Conservation (phyloP, 2,797 vertebrate species). For the Cottoperca gobio region DNA sequence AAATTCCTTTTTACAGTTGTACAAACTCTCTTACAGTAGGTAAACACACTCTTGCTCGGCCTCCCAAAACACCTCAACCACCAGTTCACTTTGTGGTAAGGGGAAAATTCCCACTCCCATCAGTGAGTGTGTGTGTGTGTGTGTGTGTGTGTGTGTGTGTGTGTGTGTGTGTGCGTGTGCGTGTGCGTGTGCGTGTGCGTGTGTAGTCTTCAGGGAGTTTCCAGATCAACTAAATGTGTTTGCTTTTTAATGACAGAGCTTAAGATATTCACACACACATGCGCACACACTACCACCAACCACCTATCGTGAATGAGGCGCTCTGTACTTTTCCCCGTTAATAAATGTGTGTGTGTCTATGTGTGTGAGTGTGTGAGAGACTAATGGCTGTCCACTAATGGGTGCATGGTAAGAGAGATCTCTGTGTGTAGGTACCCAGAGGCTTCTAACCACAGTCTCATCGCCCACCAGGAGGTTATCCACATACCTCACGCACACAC, state of each 20-base stretch:
- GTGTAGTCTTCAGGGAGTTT: constrained; percentile 76
- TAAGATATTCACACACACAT: constrained; percentile 82
- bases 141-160: constrained; percentile 47
- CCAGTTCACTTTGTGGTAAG: constrained; percentile 72
- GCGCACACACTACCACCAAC: constrained; percentile 50
- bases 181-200: constrained; percentile 42
- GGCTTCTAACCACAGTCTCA: constrained; percentile 64
- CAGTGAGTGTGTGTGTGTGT: constrained; percentile 42
- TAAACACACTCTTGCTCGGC: constrained; percentile 69
- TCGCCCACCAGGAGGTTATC: constrained; percentile 65
- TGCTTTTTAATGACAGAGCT: constrained; percentile 85
- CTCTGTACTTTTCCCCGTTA: constrained; percentile 68
- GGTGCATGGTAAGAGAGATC: constrained; percentile 58
- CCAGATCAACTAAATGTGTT: constrained; percentile 82
- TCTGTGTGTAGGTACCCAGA: constrained; percentile 66
- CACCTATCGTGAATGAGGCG: constrained; percentile 78
- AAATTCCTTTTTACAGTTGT: constrained; percentile 77
- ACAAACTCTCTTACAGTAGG: constrained; percentile 73
- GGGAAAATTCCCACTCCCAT: constrained; percentile 67
- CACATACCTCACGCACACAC: constrained; percentile 53
- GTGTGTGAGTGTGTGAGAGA: constrained; percentile 39
- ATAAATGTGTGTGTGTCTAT: constrained; percentile 31
- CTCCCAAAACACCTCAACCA: constrained; percentile 71
- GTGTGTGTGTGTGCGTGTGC: constrained; percentile 36
- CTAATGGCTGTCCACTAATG: constrained; percentile 73